Conservation (phyloP, 2,113 vertebrate genomes). For the Tinamus guttatus region DNA sequence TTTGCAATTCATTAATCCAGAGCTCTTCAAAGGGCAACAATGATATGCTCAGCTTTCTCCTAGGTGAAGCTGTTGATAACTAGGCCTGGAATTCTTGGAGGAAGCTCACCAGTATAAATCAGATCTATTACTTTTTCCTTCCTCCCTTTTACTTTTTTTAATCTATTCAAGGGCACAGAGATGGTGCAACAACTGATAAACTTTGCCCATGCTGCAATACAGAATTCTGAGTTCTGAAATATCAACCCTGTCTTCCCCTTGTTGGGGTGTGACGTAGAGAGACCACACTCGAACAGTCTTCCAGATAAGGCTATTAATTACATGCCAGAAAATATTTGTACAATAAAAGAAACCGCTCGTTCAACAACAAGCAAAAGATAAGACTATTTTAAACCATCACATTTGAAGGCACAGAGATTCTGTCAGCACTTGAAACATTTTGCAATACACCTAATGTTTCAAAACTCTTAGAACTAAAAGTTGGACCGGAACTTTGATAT, state of each 20-base stretch:
- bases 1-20: constrained; percentile 41
- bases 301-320: constrained; percentile 14
- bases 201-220: not conserved
- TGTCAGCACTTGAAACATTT: not conserved
- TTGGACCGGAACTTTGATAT: not conserved
- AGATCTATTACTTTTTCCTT: not conserved
- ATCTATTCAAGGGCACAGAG: not conserved
- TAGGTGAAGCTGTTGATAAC: not conserved
- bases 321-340: constrained; percentile 13
- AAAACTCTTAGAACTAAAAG: not conserved
- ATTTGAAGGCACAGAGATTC: not conserved
- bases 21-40: constrained; percentile 31
- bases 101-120: not conserved
- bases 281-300: not conserved
- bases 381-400: not conserved
- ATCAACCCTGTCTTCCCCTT: not conserved
- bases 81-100: not conserved
- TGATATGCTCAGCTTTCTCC: not conserved
- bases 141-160: not conserved
- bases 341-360: constrained; percentile 14
- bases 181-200: constrained; percentile 27
- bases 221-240: not conserved
- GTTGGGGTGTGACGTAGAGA: not conserved
- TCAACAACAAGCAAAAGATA: constrained; percentile 4
- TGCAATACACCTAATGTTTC: not conserved